Percentiles rank a stretch among this genome's conserved stretches.
These are phyloP conservation scores for Bovichtus diacanthus DNA, from an alignment of 2,797 vertebrate genomes.

Conservation along the genomic window DNA sequence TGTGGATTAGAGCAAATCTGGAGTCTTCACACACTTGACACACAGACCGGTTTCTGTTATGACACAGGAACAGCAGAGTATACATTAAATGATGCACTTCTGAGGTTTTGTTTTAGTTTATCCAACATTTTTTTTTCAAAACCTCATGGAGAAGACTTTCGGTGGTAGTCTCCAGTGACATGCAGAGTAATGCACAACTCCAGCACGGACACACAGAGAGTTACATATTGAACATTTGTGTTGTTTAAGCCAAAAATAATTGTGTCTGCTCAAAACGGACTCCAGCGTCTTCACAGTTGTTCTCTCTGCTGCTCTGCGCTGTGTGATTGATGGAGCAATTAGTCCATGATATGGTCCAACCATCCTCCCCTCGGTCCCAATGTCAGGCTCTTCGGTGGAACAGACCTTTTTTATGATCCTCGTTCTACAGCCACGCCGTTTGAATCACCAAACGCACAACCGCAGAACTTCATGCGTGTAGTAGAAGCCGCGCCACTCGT, in stretches of 20 bases:
- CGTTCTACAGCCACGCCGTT: not conserved
- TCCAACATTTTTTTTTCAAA: not conserved
- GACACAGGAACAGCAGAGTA: not conserved
- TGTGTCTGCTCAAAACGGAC: slow-evolving; percentile 8
- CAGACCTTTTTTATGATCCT: slow-evolving; percentile 2
- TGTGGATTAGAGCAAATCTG: slow-evolving; percentile 6
- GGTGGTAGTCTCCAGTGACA: not conserved
- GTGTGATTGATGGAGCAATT: slow-evolving; percentile 37
- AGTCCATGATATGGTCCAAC: slow-evolving; percentile 34
- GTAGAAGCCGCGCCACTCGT: not conserved
- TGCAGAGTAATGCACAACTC: not conserved
- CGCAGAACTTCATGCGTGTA: not conserved
- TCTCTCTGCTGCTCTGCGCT: slow-evolving; percentile 20
- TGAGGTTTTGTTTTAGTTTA: slow-evolving; percentile 10
- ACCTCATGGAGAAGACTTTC: not conserved
- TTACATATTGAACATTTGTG: not conserved
- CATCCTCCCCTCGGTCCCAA: slow-evolving; percentile 21
- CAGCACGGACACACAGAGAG: not conserved
- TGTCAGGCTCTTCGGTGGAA: slow-evolving; percentile 24
- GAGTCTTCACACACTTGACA: not conserved
- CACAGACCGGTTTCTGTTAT: not conserved
- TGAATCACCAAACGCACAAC: not conserved
- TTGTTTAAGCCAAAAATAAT: slow-evolving; percentile 4
- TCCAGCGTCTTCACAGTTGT: slow-evolving; percentile 1
- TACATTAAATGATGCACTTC: not conserved